Evolutionary conservation across 2,888 invertebrate genomes (phyloP).

Genomic region (Ormyrus thymus): DNA sequence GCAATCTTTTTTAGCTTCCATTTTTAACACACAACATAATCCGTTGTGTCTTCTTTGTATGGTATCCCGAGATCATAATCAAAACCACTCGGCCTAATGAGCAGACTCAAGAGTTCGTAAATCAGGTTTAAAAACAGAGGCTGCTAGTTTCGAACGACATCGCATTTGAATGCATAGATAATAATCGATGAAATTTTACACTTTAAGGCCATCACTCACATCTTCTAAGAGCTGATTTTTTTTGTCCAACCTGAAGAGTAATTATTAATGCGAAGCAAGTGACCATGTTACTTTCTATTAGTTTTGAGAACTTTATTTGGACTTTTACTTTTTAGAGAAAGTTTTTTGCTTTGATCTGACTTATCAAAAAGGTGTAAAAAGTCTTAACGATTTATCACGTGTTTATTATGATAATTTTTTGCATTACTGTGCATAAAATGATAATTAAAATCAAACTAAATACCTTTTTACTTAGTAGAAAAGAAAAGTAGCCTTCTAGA

Average conservation of each 20-base stretch:
- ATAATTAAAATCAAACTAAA: background rate
- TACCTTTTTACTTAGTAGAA: too few relatives aligned
- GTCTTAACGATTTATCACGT: slow-evolving; percentile 19
- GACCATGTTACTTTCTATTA: slow-evolving; percentile 13
- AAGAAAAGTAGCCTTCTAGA: too few relatives aligned
- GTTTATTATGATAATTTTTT: background rate
- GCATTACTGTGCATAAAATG: background rate
- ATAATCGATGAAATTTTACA: slow-evolving; percentile 29
- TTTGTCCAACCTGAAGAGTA: background rate
- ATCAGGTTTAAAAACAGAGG: slow-evolving; percentile 22
- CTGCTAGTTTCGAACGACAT: background rate
- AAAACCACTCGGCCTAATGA: slow-evolving; percentile 19
- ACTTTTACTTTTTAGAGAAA: slow-evolving; percentile 43
- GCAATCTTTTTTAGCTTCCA: background rate
- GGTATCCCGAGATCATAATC: slow-evolving; percentile 24
- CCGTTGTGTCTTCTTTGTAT: slow-evolving; percentile 21
- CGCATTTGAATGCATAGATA: slow-evolving; percentile 31
- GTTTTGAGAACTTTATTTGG: slow-evolving; percentile 19
- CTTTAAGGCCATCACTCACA: slow-evolving; percentile 31
- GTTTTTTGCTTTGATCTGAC: slow-evolving; percentile 19
- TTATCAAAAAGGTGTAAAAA: background rate
- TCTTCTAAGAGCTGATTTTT: background rate
- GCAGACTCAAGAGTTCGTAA: slow-evolving; percentile 29
- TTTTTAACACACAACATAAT: slow-evolving; percentile 16
- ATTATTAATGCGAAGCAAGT: slow-evolving; percentile 25